Evolutionary conservation across 1,140 invertebrate species (phyloP).

Genomic region (Leucophenga varia): DNA sequence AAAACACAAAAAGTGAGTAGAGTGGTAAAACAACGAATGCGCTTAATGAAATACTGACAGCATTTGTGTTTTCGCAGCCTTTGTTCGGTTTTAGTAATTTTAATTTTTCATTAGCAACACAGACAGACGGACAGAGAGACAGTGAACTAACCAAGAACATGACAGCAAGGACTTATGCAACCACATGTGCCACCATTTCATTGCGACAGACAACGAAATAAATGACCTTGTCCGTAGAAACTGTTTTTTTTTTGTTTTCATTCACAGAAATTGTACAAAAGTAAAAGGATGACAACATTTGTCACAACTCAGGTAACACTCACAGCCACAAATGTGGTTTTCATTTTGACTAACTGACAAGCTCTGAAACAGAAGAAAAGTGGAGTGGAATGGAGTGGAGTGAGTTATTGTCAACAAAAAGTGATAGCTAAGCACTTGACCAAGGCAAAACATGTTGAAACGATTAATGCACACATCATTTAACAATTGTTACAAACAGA

Average conservation of each 20-base stretch:
- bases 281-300: constrained; percentile 25
- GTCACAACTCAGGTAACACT: constrained; percentile 38
- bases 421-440: constrained; percentile 1
- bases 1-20: not conserved
- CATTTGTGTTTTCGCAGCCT: no score
- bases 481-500: no score
- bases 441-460: constrained; percentile 44
- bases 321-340: constrained; percentile 1
- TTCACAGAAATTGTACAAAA: not conserved
- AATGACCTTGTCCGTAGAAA: constrained; percentile 33
- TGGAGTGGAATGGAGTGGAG: no score
- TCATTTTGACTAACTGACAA: no score
- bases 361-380: no score
- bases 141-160: constrained; percentile 15
- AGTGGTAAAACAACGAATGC: constrained; percentile 17
- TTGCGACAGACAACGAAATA: constrained; percentile 32
- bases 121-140: constrained; percentile 43
- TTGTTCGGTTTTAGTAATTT: constrained; percentile 36
- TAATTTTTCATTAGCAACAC: constrained; percentile 52
- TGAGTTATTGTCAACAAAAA: no score
- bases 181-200: no score
- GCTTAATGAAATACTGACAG: constrained; percentile 49
- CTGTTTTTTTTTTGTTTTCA: not conserved
- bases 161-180: no score
- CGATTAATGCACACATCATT: constrained; percentile 50